Conservation (phyloP, 2,113 vertebrate genomes). For the Thamnaconus septentrionalis region DNA sequence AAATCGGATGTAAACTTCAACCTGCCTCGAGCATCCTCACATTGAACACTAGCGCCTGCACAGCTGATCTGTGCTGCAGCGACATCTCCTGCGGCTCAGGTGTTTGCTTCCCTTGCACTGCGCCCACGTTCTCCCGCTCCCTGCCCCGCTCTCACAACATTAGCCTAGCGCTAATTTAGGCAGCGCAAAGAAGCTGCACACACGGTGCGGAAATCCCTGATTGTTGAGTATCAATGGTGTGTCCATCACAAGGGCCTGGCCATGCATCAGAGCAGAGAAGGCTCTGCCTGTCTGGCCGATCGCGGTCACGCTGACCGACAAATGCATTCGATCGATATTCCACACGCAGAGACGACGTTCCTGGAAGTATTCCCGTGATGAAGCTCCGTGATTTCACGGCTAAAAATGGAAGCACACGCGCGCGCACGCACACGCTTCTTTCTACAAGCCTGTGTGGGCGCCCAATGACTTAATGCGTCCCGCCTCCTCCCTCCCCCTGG, state of each 20-base stretch:
- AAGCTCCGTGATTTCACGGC: constrained; percentile 25
- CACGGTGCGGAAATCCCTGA: background rate
- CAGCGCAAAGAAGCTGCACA: too few relatives aligned
- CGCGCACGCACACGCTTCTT: constrained; percentile 11
- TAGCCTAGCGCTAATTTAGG: too few relatives aligned
- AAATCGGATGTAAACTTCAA: too few relatives aligned
- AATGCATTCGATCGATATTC: constrained; percentile 61
- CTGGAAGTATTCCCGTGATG: constrained; percentile 48
- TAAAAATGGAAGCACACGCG: constrained; percentile 46
- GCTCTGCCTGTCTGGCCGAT: constrained; percentile 30
- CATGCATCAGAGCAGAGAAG: background rate
- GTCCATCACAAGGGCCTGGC: background rate
- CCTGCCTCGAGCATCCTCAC: too few relatives aligned
- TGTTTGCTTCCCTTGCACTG: too few relatives aligned
- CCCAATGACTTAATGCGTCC: background rate
- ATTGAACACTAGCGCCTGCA: too few relatives aligned
- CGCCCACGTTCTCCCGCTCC: too few relatives aligned
- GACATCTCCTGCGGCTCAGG: too few relatives aligned
- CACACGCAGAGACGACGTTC: constrained; percentile 27
- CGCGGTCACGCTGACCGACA: constrained; percentile 26
- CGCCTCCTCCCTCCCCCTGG: background rate
- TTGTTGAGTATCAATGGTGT: constrained; percentile 21
- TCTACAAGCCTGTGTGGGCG: constrained; percentile 3
- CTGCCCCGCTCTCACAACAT: too few relatives aligned
- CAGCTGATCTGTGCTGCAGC: too few relatives aligned